Conservation (phyloP, 2,113 vertebrate genomes). For the Pseudorasbora parva region DNA sequence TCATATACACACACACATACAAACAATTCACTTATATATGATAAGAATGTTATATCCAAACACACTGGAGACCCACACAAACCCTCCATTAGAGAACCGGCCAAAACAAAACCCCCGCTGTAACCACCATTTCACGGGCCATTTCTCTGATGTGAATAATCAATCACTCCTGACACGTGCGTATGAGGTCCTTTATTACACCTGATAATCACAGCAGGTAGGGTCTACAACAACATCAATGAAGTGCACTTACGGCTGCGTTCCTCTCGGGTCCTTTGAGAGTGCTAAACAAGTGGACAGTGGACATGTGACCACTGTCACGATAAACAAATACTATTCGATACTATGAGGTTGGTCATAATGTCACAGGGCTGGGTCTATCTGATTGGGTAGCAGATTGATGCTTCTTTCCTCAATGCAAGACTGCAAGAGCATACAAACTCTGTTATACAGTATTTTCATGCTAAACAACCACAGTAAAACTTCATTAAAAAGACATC, state of each 20-base stretch:
- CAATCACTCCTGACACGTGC: slow-evolving; percentile 24
- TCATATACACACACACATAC: too few species aligned
- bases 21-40: too few species aligned
- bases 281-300: background rate
- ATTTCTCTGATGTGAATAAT: slow-evolving; percentile 34
- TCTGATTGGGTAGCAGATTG: background rate
- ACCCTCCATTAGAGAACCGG: background rate
- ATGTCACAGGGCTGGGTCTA: background rate
- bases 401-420: background rate
- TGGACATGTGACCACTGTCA: background rate
- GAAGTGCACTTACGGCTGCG: background rate
- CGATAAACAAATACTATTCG: background rate
- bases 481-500: slow-evolving; percentile 12
- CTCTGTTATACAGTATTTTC: background rate
- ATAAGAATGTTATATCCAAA: too few species aligned
- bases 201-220: slow-evolving; percentile 16
- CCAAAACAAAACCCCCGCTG: background rate
- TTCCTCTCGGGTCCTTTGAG: background rate
- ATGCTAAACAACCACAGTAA: background rate
- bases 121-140: slow-evolving; percentile 25
- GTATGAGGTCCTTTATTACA: slow-evolving; percentile 11
- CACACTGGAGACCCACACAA: background rate
- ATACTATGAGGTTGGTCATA: background rate
- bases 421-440: background rate
- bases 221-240: background rate